A percentile compares a stretch with the other conserved stretches of the same genome.
phyloP scores from a whole-genome alignment of 2,113 vertebrate genomes.

The Hippoglossus stenolepis region DNA sequence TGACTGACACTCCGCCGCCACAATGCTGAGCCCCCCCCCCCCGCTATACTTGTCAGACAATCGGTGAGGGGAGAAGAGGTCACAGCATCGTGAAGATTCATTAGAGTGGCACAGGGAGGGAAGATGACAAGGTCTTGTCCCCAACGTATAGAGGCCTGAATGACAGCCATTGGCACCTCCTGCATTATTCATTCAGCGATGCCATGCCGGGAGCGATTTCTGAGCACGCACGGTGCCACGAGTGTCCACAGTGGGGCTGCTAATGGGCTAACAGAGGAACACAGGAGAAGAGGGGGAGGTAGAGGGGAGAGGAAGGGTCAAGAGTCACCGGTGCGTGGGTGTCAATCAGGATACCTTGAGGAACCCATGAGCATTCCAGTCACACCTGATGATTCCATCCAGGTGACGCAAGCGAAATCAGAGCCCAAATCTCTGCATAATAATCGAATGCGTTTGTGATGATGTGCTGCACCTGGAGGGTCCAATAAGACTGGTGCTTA shows the following conservation, averaged over 20 bases:
- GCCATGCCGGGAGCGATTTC: conserved; percentile 41
- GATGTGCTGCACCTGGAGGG: conserved; percentile 44
- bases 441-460: conserved; percentile 25
- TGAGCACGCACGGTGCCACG: conserved; percentile 22
- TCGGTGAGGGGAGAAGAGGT: conserved; percentile 50
- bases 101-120: conserved; percentile 46
- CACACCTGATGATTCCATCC: conserved; percentile 30
- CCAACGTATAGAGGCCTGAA: conserved; percentile 59
- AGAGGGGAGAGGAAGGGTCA: conserved; percentile 8
- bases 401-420: background rate
- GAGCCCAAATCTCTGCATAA: conserved; percentile 6
- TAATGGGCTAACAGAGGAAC: conserved; percentile 58
- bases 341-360: conserved; percentile 20
- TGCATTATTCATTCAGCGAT: conserved; percentile 66
- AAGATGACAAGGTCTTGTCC: conserved; percentile 72
- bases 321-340: conserved; percentile 23
- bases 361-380: conserved; percentile 18
- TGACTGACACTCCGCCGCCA: conserved; percentile 43
- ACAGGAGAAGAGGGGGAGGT: background rate
- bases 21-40: conserved; percentile 33
- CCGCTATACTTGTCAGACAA: conserved; percentile 48
- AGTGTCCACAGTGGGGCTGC: conserved; percentile 39
- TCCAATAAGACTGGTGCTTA: conserved; percentile 53
- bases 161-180: conserved; percentile 66
- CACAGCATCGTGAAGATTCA: conserved; percentile 58